phyloP scores from a whole-genome alignment of 2,888 invertebrate genomes.

The Crossocerus cetratus region DNA sequence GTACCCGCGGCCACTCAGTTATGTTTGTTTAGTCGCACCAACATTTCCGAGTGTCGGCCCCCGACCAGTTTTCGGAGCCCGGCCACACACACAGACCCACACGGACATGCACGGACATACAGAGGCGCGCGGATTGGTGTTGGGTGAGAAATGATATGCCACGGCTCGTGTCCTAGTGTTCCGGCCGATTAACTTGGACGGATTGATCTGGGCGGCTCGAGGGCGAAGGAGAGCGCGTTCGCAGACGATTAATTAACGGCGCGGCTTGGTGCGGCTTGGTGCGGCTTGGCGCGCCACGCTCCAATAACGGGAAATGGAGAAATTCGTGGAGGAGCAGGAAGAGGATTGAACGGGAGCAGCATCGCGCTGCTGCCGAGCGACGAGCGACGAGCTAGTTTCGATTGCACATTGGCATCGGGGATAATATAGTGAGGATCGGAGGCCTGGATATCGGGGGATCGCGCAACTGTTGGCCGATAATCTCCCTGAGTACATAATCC shows the following conservation, averaged over 20 bases:
- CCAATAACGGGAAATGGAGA: constrained; percentile 42
- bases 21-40: constrained; percentile 52
- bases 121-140: neutral
- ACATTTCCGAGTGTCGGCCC: constrained; percentile 19
- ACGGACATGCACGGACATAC: no score
- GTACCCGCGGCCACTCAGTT: constrained; percentile 28
- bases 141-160: no score
- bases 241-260: constrained; percentile 31
- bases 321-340: constrained; percentile 36
- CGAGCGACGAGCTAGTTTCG: no score
- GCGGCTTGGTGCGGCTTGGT: no score
- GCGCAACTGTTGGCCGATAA: neutral
- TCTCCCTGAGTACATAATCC: neutral
- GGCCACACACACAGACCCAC: no score
- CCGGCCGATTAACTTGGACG: constrained; percentile 24
- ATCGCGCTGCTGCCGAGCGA: neutral
- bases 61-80: constrained; percentile 43
- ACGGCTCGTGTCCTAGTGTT: constrained; percentile 30
- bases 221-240: constrained; percentile 5
- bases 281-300: no score
- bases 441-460: neutral
- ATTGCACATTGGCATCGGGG: no score
- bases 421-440: neutral
- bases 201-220: constrained; percentile 7
- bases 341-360: constrained; percentile 23